Evolutionary conservation across 2,888 invertebrate species (phyloP).

Genomic region (Phyllotreta cruciferae): DNA sequence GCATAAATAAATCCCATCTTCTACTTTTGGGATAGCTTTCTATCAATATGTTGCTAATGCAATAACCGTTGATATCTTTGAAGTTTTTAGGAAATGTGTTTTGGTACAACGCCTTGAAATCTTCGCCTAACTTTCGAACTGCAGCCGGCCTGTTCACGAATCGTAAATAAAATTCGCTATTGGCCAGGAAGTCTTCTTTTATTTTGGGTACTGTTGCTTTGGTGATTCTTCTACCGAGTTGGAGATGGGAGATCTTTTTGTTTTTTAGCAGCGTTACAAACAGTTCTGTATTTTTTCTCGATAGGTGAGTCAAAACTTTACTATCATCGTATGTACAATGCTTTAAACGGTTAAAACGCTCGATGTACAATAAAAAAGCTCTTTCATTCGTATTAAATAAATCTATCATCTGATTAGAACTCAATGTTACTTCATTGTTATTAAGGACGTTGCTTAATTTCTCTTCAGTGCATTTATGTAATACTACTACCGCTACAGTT

Average conservation of each 20-base stretch:
- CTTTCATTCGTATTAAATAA: constrained; percentile 38
- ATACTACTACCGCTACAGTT: constrained; percentile 36
- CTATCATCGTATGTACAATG: constrained; percentile 28
- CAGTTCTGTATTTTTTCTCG: constrained; percentile 36
- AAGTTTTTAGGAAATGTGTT: constrained; percentile 34
- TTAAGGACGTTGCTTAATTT: constrained; percentile 39
- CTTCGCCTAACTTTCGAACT: constrained; percentile 33
- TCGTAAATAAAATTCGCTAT: constrained; percentile 27
- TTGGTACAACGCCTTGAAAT: constrained; percentile 33
- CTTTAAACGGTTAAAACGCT: constrained; percentile 29
- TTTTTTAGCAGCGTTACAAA: constrained; percentile 35
- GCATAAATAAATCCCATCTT: constrained; percentile 39
- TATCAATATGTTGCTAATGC: constrained; percentile 18
- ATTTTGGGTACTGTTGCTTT: constrained; percentile 32
- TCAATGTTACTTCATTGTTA: constrained; percentile 36
- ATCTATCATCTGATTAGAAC: constrained; percentile 40
- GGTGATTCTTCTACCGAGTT: constrained; percentile 37
- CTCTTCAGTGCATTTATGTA: constrained; percentile 41
- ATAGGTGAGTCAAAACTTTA: constrained; percentile 35
- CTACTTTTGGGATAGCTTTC: constrained; percentile 37
- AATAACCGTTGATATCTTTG: constrained; percentile 17
- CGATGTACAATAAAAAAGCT: constrained; percentile 38
- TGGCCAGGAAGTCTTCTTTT: constrained; percentile 34
- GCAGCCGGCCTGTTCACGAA: constrained; percentile 33
- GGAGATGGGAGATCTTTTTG: constrained; percentile 1